phyloP scores from a whole-genome alignment of 2,113 vertebrate genomes.

The Otis tarda region DNA sequence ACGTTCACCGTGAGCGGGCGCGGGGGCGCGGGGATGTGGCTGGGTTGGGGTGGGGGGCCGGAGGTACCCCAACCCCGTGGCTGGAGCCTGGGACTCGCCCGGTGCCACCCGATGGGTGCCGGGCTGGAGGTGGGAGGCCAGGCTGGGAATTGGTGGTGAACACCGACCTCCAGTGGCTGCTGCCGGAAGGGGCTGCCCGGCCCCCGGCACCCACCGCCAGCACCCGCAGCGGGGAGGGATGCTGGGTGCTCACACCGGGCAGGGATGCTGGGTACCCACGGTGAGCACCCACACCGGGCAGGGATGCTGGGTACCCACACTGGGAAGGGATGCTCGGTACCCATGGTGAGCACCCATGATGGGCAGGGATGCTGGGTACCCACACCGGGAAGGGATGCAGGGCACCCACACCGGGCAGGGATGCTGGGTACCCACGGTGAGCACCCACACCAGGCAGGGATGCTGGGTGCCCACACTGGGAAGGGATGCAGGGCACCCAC shows the following conservation, averaged over 20 bases:
- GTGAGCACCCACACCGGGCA: background rate
- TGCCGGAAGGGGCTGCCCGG: background rate
- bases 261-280: rapidly evolving
- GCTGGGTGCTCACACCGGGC: rapidly evolving
- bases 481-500: too few species aligned
- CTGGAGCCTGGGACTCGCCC: background rate
- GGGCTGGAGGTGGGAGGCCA: background rate
- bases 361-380: too few species aligned
- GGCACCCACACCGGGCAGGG: background rate
- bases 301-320: background rate
- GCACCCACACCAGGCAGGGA: background rate
- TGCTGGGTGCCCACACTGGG: background rate
- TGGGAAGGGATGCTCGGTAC: background rate
- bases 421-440: rapidly evolving
- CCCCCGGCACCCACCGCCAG: background rate
- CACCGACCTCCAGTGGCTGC: conserved; percentile 51
- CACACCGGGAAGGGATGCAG: background rate
- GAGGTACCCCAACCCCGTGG: background rate
- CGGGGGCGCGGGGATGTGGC: background rate
- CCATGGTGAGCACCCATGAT: too few species aligned
- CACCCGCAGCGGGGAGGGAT: background rate
- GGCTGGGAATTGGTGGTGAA: background rate
- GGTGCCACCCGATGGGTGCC: rapidly evolving
- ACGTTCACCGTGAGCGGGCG: conserved; percentile 88
- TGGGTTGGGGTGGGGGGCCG: background rate